phyloP scores from a whole-genome alignment of 2,113 vertebrate species.

The Esox niger region DNA sequence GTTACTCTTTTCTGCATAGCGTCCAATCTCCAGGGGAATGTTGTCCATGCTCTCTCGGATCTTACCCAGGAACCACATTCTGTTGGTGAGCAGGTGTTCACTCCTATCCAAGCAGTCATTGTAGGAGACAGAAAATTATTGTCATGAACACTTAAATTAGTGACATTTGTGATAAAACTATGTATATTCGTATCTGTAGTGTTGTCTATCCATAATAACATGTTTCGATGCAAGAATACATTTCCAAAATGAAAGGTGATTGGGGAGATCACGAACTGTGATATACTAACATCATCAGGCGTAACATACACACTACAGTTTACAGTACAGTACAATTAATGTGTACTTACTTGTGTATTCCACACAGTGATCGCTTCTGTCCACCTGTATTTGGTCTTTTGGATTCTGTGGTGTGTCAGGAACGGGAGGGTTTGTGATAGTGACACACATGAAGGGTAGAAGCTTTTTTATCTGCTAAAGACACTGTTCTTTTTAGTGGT shows the following conservation, averaged over 20 bases:
- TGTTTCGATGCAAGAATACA: too few species aligned
- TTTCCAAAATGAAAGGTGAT: too few species aligned
- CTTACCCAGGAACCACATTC: constrained; percentile 64
- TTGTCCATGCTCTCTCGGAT: constrained; percentile 55
- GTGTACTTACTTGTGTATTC: background rate
- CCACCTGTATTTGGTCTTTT: background rate
- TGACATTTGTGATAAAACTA: too few species aligned
- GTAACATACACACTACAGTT: too few species aligned
- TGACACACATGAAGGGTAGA: background rate
- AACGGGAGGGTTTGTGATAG: background rate
- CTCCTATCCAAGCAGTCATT: background rate
- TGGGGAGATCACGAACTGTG: too few species aligned
- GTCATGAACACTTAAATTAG: too few species aligned
- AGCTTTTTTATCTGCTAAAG: constrained; percentile 45
- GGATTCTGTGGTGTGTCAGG: background rate
- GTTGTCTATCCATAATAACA: too few species aligned
- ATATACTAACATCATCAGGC: too few species aligned
- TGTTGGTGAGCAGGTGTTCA: constrained; percentile 6
- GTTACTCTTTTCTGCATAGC: constrained; percentile 40
- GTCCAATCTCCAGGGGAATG: constrained; percentile 52
- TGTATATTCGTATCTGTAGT: background rate
- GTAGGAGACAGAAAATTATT: too few species aligned
- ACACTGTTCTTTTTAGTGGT: constrained; percentile 26
- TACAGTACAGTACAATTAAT: background rate
- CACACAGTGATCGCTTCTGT: background rate